Evolutionary conservation across 1,140 invertebrate species (phyloP).

Genomic region (Hormaphis cornu): DNA sequence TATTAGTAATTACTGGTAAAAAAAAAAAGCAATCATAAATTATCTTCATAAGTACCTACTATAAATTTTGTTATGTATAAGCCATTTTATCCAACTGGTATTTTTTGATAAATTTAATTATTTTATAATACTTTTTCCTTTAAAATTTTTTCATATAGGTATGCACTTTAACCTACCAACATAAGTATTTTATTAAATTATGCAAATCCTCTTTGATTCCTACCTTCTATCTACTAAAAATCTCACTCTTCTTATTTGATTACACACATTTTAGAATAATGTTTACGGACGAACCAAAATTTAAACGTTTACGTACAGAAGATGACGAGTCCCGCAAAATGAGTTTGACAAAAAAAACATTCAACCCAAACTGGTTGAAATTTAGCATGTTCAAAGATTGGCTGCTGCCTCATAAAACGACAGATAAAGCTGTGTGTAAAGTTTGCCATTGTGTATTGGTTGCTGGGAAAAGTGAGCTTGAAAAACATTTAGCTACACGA

Average conservation of each 20-base stretch:
- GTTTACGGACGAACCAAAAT: slow-evolving; percentile 17
- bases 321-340: slow-evolving; percentile 25
- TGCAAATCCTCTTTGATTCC: slow-evolving; percentile 3
- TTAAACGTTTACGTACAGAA: slow-evolving; percentile 16
- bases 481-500: slow-evolving; percentile 40
- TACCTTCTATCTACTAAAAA: neutral
- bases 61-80: too few species aligned
- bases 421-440: slow-evolving; percentile 38
- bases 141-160: neutral
- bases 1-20: too few species aligned
- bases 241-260: slow-evolving; percentile 12
- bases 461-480: slow-evolving; percentile 40
- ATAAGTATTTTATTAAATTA: neutral
- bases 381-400: slow-evolving; percentile 39
- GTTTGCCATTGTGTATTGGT: slow-evolving; percentile 39
- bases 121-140: too few species aligned
- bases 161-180: neutral
- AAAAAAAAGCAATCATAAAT: too few species aligned
- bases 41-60: too few species aligned
- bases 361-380: slow-evolving; percentile 37
- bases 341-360: slow-evolving; percentile 33
- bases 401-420: slow-evolving; percentile 36
- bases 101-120: too few species aligned
- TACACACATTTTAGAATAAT: slow-evolving; percentile 28
- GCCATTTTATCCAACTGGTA: too few species aligned